Base-by-base conservation (phyloP, 2,113 vertebrate species). In the Onychostruthus taczanowskii region DNA sequence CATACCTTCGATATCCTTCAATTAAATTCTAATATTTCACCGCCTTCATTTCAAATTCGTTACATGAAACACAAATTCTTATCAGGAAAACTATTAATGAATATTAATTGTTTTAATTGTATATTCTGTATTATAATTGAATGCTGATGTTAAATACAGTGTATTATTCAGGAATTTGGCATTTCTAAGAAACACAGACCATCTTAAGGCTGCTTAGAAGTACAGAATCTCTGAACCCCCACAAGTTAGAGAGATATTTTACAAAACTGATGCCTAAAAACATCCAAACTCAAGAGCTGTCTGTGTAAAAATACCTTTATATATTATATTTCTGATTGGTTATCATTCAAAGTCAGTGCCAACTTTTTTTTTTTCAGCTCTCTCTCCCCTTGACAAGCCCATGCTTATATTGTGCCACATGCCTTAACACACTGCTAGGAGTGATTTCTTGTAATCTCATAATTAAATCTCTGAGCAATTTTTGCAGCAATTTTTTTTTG, bases 381-480 rank as follows among this genome's bases (percentile, higher is more conserved):
- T 15, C 75, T 90, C n/a, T 63, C 84, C 53, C 69, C 50, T n/a
- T 90, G 87, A 88, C 84, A 94, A 91, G 87, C 46, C 92, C 79
- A 58, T 82, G 74, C 94, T 83, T 66, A 95, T 89, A 66, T 86
- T 93, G 68, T 82, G 69, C 87, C 84, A 85, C 74, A 77, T 41
- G 68, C 73, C 86, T 90, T 90, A 95, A 86, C 83, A 74, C 72
- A 90, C 86, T 94, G 66, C 88, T 93, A 70, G 46, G 13, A 80
- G 80, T 85, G 63, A 85, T 76, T 94, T 87, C 84, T 87, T 91
- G 77, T 35, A 95, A 91, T 83, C 96, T 95, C 59, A 15, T 85
- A 94, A 95, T 89, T 95, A 88, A 95, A 92, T 95, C 81, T 93
- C 82, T 15, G 27, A 74, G 63, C 67, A 76, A 88, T 75, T 80